These are phyloP conservation scores for Cnemophilus loriae DNA, from an alignment of 2,113 vertebrate genomes.

Conservation along the genomic window DNA sequence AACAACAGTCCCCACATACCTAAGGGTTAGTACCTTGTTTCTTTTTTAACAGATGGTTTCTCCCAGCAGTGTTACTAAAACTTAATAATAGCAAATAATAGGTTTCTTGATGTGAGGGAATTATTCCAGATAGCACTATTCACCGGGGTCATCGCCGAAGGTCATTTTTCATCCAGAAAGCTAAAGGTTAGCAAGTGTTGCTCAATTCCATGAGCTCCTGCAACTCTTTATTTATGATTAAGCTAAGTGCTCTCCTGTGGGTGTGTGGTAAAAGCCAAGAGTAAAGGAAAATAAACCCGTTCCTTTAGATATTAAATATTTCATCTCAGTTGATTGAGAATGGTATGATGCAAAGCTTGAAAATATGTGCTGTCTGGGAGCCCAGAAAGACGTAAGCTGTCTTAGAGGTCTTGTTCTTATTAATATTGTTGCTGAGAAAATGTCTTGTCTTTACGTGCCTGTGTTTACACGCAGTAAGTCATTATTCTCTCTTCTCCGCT, in stretches of 20 bases:
- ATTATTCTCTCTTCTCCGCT: not conserved
- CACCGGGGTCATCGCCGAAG: conserved; percentile 7
- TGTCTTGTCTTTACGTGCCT: not conserved
- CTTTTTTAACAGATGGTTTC: conserved; percentile 35
- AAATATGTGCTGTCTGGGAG: not conserved
- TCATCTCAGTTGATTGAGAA: conserved; percentile 20
- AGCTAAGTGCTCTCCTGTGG: not conserved
- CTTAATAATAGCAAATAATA: conserved; percentile 54
- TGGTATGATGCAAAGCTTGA: conserved; percentile 2
- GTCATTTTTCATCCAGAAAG: conserved; percentile 35
- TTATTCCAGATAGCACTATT: conserved; percentile 31
- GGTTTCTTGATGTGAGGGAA: conserved; percentile 11
- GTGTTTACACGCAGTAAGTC: not conserved
- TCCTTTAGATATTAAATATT: conserved; percentile 32
- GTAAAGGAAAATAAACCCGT: conserved; percentile 28
- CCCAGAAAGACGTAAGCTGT: not conserved
- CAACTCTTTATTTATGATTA: conserved; percentile 39
- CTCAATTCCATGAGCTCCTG: conserved; percentile 6
- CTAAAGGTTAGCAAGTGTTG: conserved; percentile 43
- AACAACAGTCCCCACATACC: not conserved
- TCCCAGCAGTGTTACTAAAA: conserved; percentile 38
- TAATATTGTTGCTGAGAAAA: not conserved
- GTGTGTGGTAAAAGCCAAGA: conserved; percentile 17
- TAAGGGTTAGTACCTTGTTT: conserved; percentile 24
- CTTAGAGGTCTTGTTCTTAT: not conserved